Conservation (phyloP, 1,140 invertebrate species). For the Drosophila subpulchrella region DNA sequence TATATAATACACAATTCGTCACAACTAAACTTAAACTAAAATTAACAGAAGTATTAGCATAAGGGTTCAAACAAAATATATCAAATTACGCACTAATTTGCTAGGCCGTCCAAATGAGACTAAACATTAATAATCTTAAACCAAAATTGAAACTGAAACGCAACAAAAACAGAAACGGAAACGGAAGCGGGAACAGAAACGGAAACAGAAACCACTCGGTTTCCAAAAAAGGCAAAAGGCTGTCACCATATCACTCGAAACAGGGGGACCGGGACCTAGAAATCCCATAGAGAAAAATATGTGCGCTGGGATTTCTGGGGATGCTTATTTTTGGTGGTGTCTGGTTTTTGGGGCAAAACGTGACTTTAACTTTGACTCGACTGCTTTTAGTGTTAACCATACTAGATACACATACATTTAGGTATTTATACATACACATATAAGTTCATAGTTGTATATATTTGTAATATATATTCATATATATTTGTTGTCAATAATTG, state of each 20-base stretch:
- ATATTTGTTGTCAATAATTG: constrained; percentile 61
- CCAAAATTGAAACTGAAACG: constrained; percentile 32
- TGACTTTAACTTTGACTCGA: constrained; percentile 48
- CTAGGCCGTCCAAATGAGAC: constrained; percentile 38
- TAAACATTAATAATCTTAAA: constrained; percentile 34
- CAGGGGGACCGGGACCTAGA: constrained; percentile 10
- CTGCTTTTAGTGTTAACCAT: constrained; percentile 50
- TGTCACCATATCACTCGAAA: constrained; percentile 62
- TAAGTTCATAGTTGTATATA: constrained; percentile 67
- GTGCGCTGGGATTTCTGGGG: constrained; percentile 4
- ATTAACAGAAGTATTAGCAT: constrained; percentile 65
- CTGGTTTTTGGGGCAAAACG: constrained; percentile 30
- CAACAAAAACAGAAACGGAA: constrained; percentile 52
- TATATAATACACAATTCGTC: constrained; percentile 81
- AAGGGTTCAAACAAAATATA: constrained; percentile 61
- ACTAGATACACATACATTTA: constrained; percentile 60
- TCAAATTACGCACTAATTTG: constrained; percentile 34
- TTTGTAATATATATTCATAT: constrained; percentile 62
- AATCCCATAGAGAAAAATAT: constrained; percentile 3
- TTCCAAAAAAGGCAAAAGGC: constrained; percentile 44
- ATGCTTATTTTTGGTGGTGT: constrained; percentile 24
- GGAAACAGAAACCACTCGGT: constrained; percentile 4
- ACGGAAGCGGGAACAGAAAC: constrained; percentile 22
- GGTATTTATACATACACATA: constrained; percentile 60
- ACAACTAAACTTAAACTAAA: constrained; percentile 80